Conservation (phyloP, 2,888 invertebrate species). For the Parochlus steinenii region DNA sequence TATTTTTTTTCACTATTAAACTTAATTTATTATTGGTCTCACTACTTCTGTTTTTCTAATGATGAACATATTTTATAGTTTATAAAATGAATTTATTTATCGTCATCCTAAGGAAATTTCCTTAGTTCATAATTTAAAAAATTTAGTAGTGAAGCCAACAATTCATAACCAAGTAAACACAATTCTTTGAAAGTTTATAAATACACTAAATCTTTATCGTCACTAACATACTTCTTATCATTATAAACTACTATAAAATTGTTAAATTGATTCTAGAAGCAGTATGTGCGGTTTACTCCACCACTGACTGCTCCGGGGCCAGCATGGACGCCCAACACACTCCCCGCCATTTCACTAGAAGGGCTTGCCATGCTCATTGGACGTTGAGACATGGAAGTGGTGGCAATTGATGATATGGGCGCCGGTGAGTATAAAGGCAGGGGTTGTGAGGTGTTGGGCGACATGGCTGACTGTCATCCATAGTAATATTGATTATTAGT, state of each 20-base stretch:
- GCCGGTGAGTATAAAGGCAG: conserved; percentile 2
- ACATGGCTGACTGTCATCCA: conserved; percentile 27
- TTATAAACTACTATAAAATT: conserved; percentile 12
- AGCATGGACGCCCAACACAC: conserved; percentile 15
- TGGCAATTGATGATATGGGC: conserved; percentile 12
- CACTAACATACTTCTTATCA: conserved; percentile 4
- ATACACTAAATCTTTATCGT: conserved; percentile 20
- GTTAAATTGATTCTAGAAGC: conserved; percentile 25
- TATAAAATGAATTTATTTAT: no score
- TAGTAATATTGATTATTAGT: conserved; percentile 23
- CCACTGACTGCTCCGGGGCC: conserved; percentile 17
- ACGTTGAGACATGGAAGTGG: conserved; percentile 16
- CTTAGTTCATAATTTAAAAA: no score
- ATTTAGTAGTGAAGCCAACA: no score
- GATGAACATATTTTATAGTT: no score
- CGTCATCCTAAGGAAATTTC: no score
- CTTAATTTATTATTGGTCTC: no score
- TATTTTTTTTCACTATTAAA: no score
- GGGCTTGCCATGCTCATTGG: conserved; percentile 11
- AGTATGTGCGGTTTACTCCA: conserved; percentile 20
- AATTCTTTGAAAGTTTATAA: no score
- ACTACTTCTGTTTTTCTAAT: no score
- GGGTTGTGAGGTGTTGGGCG: conserved; percentile 8
- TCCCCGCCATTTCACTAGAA: conserved; percentile 12
- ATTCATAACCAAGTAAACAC: no score